These are phyloP conservation scores for Cherax destructor DNA, from an alignment of 1,140 invertebrate species.

Conservation along the genomic window DNA sequence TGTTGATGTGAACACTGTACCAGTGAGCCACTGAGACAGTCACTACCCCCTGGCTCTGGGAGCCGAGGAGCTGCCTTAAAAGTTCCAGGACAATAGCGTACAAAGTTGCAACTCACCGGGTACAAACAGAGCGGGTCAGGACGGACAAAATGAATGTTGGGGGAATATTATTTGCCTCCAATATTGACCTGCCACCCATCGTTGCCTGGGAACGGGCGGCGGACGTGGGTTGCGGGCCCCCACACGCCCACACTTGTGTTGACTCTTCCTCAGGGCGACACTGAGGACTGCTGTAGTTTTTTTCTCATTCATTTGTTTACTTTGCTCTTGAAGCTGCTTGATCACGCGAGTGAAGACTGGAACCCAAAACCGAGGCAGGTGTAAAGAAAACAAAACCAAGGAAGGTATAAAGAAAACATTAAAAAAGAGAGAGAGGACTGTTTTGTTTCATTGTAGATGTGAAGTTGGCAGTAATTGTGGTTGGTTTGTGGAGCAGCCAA, in stretches of 20 bases:
- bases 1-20: too few species aligned
- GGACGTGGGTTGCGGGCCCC: neutral
- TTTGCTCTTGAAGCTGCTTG: neutral
- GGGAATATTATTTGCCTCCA: slow-evolving; percentile 10
- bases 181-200: slow-evolving; percentile 3
- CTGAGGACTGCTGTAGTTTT: neutral
- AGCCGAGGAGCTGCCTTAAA: neutral
- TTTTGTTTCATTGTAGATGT: too few species aligned
- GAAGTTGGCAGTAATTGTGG: neutral
- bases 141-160: neutral
- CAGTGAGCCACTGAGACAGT: too few species aligned
- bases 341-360: neutral
- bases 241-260: neutral
- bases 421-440: too few species aligned
- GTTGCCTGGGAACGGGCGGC: neutral
- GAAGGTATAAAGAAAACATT: too few species aligned
- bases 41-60: too few species aligned
- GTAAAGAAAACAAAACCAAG: too few species aligned
- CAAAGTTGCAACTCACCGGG: slow-evolving; percentile 9
- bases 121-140: slow-evolving; percentile 6
- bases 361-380: too few species aligned
- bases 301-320: neutral
- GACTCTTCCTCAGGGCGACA: neutral
- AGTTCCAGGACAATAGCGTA: neutral
- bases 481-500: neutral